A percentile compares a stretch with the other conserved stretches of the same genome.
Conservation (phyloP, 2,113 vertebrate genomes). For the Lamprotornis superbus region DNA sequence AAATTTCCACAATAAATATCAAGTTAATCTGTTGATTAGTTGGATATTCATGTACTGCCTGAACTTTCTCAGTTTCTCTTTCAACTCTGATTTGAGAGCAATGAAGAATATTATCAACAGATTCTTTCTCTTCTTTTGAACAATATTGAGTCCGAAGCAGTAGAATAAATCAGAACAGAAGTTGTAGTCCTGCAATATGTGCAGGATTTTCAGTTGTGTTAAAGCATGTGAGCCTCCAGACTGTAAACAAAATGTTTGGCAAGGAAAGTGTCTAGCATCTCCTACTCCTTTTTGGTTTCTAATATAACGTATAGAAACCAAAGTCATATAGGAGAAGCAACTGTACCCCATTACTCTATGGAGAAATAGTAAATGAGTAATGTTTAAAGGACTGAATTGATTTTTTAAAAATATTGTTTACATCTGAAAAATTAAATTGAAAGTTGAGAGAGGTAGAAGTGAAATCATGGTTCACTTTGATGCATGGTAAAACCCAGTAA, state of each 20-base stretch:
- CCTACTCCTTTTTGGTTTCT: background rate
- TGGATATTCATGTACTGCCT: background rate
- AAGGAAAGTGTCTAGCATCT: slow-evolving; percentile 18
- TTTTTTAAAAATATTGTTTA: background rate
- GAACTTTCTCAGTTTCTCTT: background rate
- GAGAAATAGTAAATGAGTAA: background rate
- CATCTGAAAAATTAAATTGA: background rate
- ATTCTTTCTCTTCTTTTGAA: background rate
- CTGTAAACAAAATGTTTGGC: background rate
- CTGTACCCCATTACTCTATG: background rate
- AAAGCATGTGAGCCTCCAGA: slow-evolving; percentile 26
- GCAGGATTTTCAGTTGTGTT: slow-evolving; percentile 26
- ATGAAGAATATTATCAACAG: background rate
- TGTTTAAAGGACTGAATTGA: background rate
- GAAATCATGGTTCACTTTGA: background rate
- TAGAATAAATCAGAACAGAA: background rate
- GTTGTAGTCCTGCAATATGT: slow-evolving; percentile 12
- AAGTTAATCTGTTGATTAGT: background rate
- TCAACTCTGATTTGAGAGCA: background rate
- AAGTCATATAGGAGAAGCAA: background rate
- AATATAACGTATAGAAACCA: background rate
- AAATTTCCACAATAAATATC: background rate
- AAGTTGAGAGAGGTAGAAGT: background rate
- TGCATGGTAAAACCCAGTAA: background rate
- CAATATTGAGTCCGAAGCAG: background rate